Evolutionary conservation across 2,113 vertebrate species (phyloP).

Genomic region (Lethenteron camtschaticum): DNA sequence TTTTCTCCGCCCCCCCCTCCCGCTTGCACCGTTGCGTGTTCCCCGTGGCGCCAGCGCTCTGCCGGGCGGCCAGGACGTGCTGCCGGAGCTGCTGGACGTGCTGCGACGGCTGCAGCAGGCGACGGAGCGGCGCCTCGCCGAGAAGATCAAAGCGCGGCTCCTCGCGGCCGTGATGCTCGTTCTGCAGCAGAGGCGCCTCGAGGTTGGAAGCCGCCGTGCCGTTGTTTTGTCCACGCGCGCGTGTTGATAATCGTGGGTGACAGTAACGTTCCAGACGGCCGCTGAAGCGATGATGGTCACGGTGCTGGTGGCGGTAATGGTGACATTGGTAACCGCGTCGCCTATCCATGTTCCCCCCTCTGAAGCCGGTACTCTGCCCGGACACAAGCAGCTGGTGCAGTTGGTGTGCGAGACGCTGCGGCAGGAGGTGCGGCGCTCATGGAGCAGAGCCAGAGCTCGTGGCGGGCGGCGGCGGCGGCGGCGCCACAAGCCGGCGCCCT

Average conservation of each 20-base stretch:
- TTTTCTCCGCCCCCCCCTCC: too few relatives aligned
- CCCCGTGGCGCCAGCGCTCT: constrained; percentile 48
- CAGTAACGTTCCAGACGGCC: too few relatives aligned
- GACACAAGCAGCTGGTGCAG: constrained; percentile 68
- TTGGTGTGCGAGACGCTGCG: constrained; percentile 73
- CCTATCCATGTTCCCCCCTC: not conserved
- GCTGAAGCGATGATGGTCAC: too few relatives aligned
- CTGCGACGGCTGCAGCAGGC: constrained; percentile 27
- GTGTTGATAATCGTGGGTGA: too few relatives aligned
- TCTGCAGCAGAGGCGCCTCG: constrained; percentile 69
- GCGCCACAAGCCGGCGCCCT: too few relatives aligned
- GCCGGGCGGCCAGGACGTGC: constrained; percentile 48
- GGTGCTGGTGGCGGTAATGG: too few relatives aligned
- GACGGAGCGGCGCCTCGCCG: constrained; percentile 66
- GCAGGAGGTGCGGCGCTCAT: constrained; percentile 53
- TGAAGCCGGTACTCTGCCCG: constrained; percentile 57
- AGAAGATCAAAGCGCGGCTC: constrained; percentile 75
- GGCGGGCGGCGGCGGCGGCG: too few relatives aligned
- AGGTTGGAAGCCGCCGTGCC: constrained; percentile 24
- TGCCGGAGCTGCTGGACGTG: constrained; percentile 69
- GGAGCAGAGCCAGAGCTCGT: constrained; percentile 26
- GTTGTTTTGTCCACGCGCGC: not conserved
- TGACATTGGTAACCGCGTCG: too few relatives aligned
- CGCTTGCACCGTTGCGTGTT: not conserved
- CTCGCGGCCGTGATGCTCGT: constrained; percentile 70